Evolutionary conservation across 2,888 invertebrate genomes (phyloP).

Genomic region (Malthinus flaveolus): DNA sequence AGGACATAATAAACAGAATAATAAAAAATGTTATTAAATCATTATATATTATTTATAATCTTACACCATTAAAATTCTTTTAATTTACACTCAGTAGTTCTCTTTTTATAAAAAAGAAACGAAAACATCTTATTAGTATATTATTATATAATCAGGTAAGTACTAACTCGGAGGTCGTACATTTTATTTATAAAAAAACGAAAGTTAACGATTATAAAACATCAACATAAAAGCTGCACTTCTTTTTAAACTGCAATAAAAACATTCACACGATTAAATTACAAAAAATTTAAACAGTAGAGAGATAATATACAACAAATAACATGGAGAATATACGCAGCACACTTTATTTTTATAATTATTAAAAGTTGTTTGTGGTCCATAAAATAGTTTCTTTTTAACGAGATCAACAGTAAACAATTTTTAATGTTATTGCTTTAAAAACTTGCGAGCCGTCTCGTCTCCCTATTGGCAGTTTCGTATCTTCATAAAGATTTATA

Average conservation of each 20-base stretch:
- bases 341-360: slow-evolving; percentile 22
- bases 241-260: slow-evolving; percentile 29
- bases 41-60: slow-evolving; percentile 19
- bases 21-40: slow-evolving; percentile 5
- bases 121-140: slow-evolving; percentile 31
- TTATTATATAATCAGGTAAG: slow-evolving; percentile 32
- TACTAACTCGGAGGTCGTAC: slow-evolving; percentile 22
- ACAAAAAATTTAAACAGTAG: slow-evolving; percentile 44
- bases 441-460: too few relatives aligned
- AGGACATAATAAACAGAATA: background rate
- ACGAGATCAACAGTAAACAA: slow-evolving; percentile 25
- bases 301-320: slow-evolving; percentile 49
- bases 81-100: slow-evolving; percentile 27
- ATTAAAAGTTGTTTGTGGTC: slow-evolving; percentile 18
- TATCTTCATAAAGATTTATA: too few relatives aligned
- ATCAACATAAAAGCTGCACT: slow-evolving; percentile 41
- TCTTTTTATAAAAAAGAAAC: slow-evolving; percentile 27
- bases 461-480: too few relatives aligned
- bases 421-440: background rate
- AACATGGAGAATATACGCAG: slow-evolving; percentile 48
- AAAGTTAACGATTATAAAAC: slow-evolving; percentile 38
- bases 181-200: slow-evolving; percentile 33
- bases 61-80: slow-evolving; percentile 27
- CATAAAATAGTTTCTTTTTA: slow-evolving; percentile 20
- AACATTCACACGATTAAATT: slow-evolving; percentile 43